Evolutionary conservation across 2,797 vertebrate genomes (phyloP), one percentile per base, ranked within the genome.

Genomic region (Aselliscus stoliczkanus): DNA sequence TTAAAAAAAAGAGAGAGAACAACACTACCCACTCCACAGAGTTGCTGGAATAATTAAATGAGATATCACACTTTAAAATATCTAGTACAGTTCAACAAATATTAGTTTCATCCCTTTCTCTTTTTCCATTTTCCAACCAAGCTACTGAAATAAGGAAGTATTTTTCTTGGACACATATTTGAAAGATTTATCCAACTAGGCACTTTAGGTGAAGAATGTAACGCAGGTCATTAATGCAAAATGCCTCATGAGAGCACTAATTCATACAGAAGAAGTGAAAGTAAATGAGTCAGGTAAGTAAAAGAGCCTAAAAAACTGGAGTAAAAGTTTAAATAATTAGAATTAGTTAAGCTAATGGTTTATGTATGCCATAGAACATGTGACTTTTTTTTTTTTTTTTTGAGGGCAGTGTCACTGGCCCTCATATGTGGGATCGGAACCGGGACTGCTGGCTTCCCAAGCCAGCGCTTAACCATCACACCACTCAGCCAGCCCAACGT

Each of bases 271-370:
- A 77, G 29, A 80, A 34, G 15, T 58, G 17, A 82, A 84, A 82
- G 42, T 23, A 64, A 44, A 80, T 69, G 37, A 81, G 47, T 77
- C 76, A 62, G 14, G 37, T 23, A 88, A 90, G 34, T 65, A 88
- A 94, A 93, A 58, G n/a, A 12, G 20, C 34, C 39, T 76, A 39
- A 85, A 94, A 92, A 88, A 42, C 17, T 54, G 23, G 29, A 90
- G 18, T 76, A n/a, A 84, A 73, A 88, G 50, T 39, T 90, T 84
- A 94, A 95, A 44, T 90, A 90, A 92, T 67, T 34, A 93, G 23
- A 73, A 86, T 81, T 42, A 75, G 31, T 76, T 87, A 89, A 14
- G 34, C 72, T 94, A 80, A 81, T 0, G 89, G 29, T 62, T 42
- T 85, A 94, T 31, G n/a, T n/a, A n/a, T n/a, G n/a, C n/a, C n/a